Evolutionary conservation across 2,797 vertebrate genomes (phyloP).

Genomic region (Pterois miles): DNA sequence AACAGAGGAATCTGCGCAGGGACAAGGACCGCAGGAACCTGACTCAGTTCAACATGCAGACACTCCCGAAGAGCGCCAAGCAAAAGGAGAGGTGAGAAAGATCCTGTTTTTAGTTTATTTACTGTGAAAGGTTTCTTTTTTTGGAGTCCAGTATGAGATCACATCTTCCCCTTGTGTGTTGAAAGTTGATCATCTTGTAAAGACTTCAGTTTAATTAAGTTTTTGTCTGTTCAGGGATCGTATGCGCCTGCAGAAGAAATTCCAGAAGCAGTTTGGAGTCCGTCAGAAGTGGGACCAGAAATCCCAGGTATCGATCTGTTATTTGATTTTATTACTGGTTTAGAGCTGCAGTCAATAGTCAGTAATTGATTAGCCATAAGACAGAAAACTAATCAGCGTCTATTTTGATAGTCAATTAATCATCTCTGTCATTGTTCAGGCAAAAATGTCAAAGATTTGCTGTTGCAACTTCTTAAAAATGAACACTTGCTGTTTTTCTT

Average conservation of each 20-base stretch:
- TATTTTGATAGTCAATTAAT: not conserved
- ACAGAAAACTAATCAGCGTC: not conserved
- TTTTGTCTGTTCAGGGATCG: constrained; percentile 86
- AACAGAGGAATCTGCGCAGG: constrained; percentile 93
- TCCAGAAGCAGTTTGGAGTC: constrained; percentile 98
- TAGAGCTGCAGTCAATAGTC: not conserved
- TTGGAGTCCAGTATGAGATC: too few relatives aligned
- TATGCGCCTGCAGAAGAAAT: constrained; percentile 97
- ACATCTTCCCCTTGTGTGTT: too few relatives aligned
- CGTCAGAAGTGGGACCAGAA: constrained; percentile 99
- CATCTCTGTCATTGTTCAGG: not conserved
- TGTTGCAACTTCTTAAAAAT: too few relatives aligned
- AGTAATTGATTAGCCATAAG: rapidly evolving
- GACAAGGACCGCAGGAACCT: constrained; percentile 97
- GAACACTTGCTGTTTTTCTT: not conserved
- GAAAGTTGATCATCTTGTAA: rapidly evolving
- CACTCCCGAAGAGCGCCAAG: constrained; percentile 97
- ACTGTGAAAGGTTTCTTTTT: not conserved
- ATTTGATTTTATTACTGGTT: rapidly evolving
- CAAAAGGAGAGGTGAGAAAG: constrained; percentile 94
- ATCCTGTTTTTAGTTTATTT: too few relatives aligned
- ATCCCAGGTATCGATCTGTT: constrained; percentile 87
- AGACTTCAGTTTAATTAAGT: not conserved
- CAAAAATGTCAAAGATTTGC: too few relatives aligned
- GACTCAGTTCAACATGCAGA: constrained; percentile 98